phyloP scores from a whole-genome alignment of 2,797 vertebrate species.

The Periophthalmus magnuspinnatus region DNA sequence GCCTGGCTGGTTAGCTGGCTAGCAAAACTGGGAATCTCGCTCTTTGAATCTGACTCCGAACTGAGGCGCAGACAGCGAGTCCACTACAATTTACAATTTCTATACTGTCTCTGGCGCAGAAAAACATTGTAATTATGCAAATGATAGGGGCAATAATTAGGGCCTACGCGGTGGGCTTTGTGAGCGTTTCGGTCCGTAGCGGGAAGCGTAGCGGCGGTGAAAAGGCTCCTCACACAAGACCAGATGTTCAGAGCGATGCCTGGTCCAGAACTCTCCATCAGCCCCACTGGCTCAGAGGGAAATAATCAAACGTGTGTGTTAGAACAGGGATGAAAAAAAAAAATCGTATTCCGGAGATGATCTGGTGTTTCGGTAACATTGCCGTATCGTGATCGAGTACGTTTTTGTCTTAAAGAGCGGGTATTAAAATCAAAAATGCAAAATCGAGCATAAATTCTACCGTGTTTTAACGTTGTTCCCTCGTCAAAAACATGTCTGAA shows the following conservation, averaged over 20 bases:
- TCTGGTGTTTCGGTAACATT: no score
- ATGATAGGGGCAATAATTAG: slow-evolving; percentile 82
- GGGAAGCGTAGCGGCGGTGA: slow-evolving; percentile 48
- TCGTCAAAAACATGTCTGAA: no score
- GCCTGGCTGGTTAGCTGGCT: neutral
- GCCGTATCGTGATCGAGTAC: no score
- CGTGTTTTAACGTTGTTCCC: no score
- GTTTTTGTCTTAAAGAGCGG: no score
- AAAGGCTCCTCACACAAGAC: slow-evolving; percentile 61
- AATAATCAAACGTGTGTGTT: neutral
- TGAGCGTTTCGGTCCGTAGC: slow-evolving; percentile 61
- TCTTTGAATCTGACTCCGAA: slow-evolving; percentile 92
- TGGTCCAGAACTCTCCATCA: slow-evolving; percentile 37
- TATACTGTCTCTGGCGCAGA: slow-evolving; percentile 72
- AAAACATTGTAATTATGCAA: slow-evolving; percentile 84
- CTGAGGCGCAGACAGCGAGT: slow-evolving; percentile 69
- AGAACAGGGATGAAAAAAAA: no score
- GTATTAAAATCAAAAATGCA: no score
- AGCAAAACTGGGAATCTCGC: slow-evolving; percentile 43
- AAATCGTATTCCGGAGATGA: no score
- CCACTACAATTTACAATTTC: slow-evolving; percentile 83
- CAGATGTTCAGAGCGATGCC: slow-evolving; percentile 62
- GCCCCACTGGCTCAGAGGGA: slow-evolving; percentile 4
- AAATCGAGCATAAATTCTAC: no score
- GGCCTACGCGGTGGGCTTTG: slow-evolving; percentile 74